A percentile compares a stretch with the other conserved stretches of the same genome.
phyloP scores from a whole-genome alignment of 2,888 invertebrate species.

The Coecobrya sp. region DNA sequence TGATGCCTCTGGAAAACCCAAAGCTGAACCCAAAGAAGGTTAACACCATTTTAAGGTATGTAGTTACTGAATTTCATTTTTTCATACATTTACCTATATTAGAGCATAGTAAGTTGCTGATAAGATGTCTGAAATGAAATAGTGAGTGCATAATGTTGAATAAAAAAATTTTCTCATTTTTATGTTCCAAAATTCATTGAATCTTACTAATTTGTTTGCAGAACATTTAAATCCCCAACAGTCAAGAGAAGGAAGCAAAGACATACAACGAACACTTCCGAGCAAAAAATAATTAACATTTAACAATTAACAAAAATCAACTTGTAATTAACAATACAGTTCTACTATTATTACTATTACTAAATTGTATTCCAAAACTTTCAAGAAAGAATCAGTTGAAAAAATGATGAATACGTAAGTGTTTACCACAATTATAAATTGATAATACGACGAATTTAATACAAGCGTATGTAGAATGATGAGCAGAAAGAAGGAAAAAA shows the following conservation, averaged over 20 bases:
- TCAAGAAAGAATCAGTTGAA: conserved; percentile 25
- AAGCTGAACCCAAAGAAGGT: too few species aligned
- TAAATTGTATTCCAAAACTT: conserved; percentile 35
- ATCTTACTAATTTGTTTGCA: not conserved
- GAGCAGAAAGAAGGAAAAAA: not conserved
- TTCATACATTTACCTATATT: too few species aligned
- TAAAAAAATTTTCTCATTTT: too few species aligned
- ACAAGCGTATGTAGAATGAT: conserved; percentile 8
- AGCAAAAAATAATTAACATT: conserved; percentile 55
- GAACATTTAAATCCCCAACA: not conserved
- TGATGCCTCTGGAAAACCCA: too few species aligned
- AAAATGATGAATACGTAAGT: not conserved
- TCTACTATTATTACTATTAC: not conserved
- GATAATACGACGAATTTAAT: conserved; percentile 46
- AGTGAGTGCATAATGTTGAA: not conserved
- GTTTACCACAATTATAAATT: not conserved
- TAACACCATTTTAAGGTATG: too few species aligned
- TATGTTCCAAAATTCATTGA: not conserved
- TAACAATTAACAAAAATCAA: conserved; percentile 26
- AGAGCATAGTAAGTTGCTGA: too few species aligned
- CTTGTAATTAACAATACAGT: not conserved
- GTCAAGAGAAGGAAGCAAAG: conserved; percentile 60
- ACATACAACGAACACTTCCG: conserved; percentile 80
- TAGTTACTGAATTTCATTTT: too few species aligned
- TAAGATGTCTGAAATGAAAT: too few species aligned